A percentile compares a stretch with the other conserved stretches of the same genome.
These are phyloP conservation scores for Penaeus indicus DNA, from an alignment of 1,140 invertebrate species.

Conservation along the genomic window DNA sequence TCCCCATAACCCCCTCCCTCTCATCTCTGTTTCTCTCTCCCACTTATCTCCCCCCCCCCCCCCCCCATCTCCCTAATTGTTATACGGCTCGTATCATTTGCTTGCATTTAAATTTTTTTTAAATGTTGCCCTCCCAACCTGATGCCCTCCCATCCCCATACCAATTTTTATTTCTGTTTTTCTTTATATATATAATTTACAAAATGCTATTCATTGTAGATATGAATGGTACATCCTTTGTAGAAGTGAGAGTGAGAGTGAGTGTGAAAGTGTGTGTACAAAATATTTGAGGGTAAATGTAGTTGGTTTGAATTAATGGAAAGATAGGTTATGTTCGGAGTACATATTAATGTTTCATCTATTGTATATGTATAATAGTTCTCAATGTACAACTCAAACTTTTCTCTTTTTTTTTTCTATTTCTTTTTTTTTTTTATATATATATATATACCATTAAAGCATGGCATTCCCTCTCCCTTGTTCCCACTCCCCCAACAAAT, in stretches of 20 bases:
- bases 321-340: conserved; percentile 60
- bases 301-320: conserved; percentile 54
- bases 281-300: conserved; percentile 51
- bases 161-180: not conserved
- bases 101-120: not conserved
- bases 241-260: conserved; percentile 33
- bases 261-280: conserved; percentile 47
- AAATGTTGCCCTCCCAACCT: not conserved
- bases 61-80: not conserved
- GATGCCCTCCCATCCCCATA: not conserved
- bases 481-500: too few species aligned
- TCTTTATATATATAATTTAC: not conserved
- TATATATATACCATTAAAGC: too few species aligned
- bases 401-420: conserved; percentile 22
- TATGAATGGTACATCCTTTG: not conserved
- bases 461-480: too few species aligned
- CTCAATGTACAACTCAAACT: conserved; percentile 62
- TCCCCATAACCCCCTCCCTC: not conserved
- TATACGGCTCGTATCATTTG: conserved; percentile 6
- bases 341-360: conserved; percentile 62
- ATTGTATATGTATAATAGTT: conserved; percentile 63
- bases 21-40: not conserved
- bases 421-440: too few species aligned
- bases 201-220: conserved; percentile 19
- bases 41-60: not conserved